phyloP scores from a whole-genome alignment of 1,140 invertebrate genomes.

The Drosophila baimaii region DNA sequence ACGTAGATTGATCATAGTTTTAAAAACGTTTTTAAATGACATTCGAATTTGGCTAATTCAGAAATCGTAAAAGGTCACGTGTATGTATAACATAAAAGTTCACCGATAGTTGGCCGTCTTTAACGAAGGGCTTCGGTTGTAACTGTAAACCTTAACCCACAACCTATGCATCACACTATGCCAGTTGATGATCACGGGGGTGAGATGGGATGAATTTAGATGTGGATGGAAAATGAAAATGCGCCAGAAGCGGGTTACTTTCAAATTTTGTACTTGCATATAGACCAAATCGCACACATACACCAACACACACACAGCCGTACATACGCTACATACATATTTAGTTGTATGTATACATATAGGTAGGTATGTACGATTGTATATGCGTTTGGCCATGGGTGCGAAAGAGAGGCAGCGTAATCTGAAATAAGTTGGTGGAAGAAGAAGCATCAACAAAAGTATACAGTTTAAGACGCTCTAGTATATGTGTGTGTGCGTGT shows the following conservation, averaged over 20 bases:
- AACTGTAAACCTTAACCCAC: conserved; percentile 11
- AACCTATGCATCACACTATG: conserved; percentile 21
- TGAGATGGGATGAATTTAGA: conserved; percentile 13
- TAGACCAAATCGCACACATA: conserved; percentile 70
- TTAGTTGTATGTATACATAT: conserved; percentile 54
- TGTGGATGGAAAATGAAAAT: conserved; percentile 50
- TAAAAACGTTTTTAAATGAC: neutral
- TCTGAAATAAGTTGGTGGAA: conserved; percentile 81
- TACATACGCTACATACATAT: conserved; percentile 46
- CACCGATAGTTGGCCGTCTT: conserved; percentile 41
- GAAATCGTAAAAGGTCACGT: conserved; percentile 68
- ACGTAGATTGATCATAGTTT: neutral
- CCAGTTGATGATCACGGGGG: conserved; percentile 33
- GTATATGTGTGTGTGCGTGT: conserved; percentile 23
- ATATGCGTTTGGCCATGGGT: conserved; percentile 48
- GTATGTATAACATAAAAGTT: conserved; percentile 75
- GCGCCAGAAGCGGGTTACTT: conserved; percentile 80
- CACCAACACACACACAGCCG: conserved; percentile 22
- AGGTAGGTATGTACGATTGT: conserved; percentile 46
- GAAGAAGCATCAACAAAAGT: conserved; percentile 79
- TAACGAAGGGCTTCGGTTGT: conserved; percentile 17
- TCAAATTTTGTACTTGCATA: conserved; percentile 80
- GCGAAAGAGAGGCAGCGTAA: conserved; percentile 74
- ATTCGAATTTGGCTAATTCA: conserved; percentile 12
- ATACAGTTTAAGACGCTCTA: conserved; percentile 77